A percentile compares a stretch with the other conserved stretches of the same genome.
Evolutionary conservation across 2,113 vertebrate genomes (phyloP).

Genomic region (Peromyscus californicus): DNA sequence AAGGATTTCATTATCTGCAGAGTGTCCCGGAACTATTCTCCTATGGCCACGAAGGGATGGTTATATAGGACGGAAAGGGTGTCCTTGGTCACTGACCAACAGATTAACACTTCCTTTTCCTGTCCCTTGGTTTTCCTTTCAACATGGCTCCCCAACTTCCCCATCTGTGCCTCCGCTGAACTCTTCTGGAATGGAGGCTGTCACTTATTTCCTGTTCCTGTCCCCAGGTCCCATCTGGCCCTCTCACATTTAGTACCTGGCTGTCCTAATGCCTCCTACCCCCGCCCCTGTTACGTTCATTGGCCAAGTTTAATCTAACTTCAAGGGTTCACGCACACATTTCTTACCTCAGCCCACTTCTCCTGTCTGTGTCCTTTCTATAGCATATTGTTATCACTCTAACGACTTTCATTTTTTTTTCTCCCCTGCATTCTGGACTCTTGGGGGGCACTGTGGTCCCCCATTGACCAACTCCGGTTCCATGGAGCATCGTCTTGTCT

Average conservation of each 20-base stretch:
- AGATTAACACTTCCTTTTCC: neutral
- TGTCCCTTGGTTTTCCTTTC: neutral
- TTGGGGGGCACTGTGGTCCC: neutral
- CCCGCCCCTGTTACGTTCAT: neutral
- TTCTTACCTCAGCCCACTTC: neutral
- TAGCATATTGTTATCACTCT: neutral
- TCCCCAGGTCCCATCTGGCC: neutral
- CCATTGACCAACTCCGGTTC: accelerated
- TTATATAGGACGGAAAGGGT: neutral
- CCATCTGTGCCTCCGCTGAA: neutral
- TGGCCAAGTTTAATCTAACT: neutral
- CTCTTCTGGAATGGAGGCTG: neutral
- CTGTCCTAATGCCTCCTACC: accelerated
- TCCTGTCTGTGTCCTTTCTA: neutral
- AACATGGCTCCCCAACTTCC: too few species aligned
- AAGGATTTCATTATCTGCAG: neutral
- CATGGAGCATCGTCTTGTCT: accelerated
- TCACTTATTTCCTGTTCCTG: neutral
- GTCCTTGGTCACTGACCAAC: neutral
- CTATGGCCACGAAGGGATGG: neutral
- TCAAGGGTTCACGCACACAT: neutral
- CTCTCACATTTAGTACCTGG: neutral
- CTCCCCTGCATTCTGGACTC: neutral
- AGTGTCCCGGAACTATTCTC: neutral
- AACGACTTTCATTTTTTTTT: neutral